These are phyloP conservation scores for Petrocephalus microphthalmus DNA, from an alignment of 2,113 vertebrate genomes.

Conservation along the genomic window DNA sequence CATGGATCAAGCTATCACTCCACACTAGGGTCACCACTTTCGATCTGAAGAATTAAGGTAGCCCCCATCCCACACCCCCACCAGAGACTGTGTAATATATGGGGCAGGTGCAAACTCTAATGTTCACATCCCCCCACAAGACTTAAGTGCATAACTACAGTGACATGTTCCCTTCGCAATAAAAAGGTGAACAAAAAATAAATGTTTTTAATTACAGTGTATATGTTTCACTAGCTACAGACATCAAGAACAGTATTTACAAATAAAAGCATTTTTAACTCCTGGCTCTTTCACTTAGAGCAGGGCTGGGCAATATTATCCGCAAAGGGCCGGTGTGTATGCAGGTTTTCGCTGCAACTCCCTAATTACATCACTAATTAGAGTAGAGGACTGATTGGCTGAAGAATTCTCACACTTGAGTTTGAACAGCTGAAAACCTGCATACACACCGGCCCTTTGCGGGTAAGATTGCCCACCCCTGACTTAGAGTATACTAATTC, in stretches of 20 bases:
- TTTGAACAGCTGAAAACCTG: too few relatives aligned
- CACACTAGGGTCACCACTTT: neutral
- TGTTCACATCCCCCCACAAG: neutral
- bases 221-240: neutral
- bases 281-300: neutral
- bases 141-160: neutral
- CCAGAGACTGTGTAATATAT: neutral
- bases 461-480: too few relatives aligned
- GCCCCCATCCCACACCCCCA: neutral
- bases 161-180: neutral
- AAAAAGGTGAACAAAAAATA: neutral
- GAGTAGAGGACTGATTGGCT: too few relatives aligned
- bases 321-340: too few relatives aligned
- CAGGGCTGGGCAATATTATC: too few relatives aligned
- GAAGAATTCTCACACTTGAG: too few relatives aligned
- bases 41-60: neutral
- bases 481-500: neutral
- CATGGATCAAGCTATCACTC: neutral
- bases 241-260: neutral
- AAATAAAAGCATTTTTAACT: neutral
- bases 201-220: neutral
- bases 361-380: too few relatives aligned
- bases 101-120: neutral
- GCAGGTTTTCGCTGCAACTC: too few relatives aligned
- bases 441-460: too few relatives aligned